Percentiles rank a stretch among this genome's conserved stretches.
These are phyloP conservation scores for Platichthys flesus DNA, from an alignment of 2,113 vertebrate species.

Conservation along the genomic window DNA sequence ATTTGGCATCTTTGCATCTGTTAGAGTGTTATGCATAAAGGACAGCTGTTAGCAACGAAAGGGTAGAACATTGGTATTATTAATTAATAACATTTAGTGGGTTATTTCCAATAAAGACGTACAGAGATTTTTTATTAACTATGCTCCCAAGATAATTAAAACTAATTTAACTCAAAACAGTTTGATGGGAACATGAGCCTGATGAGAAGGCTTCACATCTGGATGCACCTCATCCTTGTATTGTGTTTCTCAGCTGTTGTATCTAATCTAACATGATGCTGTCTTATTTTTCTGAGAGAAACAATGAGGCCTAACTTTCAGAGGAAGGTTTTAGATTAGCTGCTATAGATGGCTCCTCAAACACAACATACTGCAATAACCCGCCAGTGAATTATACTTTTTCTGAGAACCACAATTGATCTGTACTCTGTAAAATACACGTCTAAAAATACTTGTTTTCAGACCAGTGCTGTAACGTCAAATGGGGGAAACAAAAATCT, in stretches of 20 bases:
- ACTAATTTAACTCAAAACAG: no score
- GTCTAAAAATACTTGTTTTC: not conserved
- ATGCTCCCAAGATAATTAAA: no score
- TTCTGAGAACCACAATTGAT: not conserved
- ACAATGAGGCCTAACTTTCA: not conserved
- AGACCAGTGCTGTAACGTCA: slow-evolving; percentile 1
- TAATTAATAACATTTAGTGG: no score
- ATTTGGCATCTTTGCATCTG: slow-evolving; percentile 13
- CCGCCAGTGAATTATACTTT: not conserved
- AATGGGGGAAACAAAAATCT: not conserved
- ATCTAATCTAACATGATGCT: no score
- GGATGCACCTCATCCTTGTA: no score
- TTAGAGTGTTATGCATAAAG: not conserved
- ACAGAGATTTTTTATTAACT: no score
- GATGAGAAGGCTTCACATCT: no score
- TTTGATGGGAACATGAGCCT: no score
- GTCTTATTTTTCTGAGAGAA: slow-evolving; percentile 12
- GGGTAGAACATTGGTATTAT: no score
- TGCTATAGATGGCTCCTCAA: not conserved
- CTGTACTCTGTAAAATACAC: not conserved
- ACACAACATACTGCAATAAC: not conserved
- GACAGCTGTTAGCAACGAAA: not conserved
- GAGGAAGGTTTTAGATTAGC: not conserved
- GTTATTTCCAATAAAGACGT: not conserved
- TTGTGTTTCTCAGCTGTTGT: no score